Evolutionary conservation across 2,797 vertebrate genomes (phyloP), one percentile per base, ranked within the genome.

Genomic region (Vultur gryphus): DNA sequence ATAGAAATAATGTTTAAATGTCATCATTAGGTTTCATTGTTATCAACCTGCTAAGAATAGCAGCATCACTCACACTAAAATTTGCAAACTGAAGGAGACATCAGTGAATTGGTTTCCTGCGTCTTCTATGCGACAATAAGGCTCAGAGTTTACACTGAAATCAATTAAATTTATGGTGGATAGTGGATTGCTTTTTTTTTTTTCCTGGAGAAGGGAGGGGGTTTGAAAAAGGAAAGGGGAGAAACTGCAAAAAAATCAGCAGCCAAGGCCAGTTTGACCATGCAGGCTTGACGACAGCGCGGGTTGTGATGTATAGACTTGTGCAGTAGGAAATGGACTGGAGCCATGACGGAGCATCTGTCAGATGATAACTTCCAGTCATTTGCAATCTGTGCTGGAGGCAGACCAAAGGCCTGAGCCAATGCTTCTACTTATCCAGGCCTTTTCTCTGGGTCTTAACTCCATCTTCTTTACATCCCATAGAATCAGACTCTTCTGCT

Each of bases 371-470:
- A 93, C 95, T 95, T 75, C 16, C 94, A 95, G 90, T 94, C 88
- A 71, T 76, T 90, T 95, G 87, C 96, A 96, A 94, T 97, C 95
- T 97, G 94, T 95, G 90, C 93, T 97, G 97, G 95, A 96, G 94
- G 93, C 59, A 90, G 59, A 70, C 93, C 96, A 96, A 84, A 91
- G 96, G 86, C 90, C 92, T 11, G 67, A 96, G 94, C 96, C 95
- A 95, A 92, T 10, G 16, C 81, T 90, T 79, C 10, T 3, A 87
- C 51, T 90, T 85, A 77, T 67, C 80, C 95, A 87, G 91, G 66
- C 85, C 93, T 90, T 55, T n/a, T 82, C 90, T 83, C 91, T 29
- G 10, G 80, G 75, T 91, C 93, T 94, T n/a, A 87, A 67, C 88
- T 94, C 90, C 93, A 96, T 96, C 78, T 95, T 95, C 97, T 95